A percentile compares a stretch with the other conserved stretches of the same genome.
phyloP scores from a whole-genome alignment of 2,797 vertebrate genomes.

The Sciurus vulgaris region DNA sequence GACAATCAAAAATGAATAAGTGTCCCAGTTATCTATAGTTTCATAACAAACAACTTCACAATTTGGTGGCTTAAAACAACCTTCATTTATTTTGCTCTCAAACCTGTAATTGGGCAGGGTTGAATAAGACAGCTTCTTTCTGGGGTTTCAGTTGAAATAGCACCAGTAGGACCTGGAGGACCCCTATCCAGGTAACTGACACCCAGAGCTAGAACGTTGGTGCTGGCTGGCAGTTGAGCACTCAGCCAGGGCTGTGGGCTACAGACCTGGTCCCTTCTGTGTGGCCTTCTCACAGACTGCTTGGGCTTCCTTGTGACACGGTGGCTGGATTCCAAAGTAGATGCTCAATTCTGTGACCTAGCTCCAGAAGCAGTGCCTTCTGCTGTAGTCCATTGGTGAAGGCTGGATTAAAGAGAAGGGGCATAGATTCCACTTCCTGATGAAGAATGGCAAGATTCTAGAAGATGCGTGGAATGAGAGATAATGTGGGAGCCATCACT shows the following conservation, averaged over 20 bases:
- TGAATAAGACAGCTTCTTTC: background rate
- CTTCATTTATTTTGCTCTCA: constrained; percentile 30
- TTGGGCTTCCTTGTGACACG: background rate
- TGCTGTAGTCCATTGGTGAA: background rate
- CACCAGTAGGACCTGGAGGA: background rate
- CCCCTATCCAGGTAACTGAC: background rate
- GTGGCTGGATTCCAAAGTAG: background rate
- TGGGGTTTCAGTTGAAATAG: background rate
- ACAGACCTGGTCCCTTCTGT: background rate
- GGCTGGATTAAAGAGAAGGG: background rate
- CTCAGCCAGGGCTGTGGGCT: background rate
- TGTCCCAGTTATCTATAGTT: background rate
- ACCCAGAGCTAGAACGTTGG: background rate
- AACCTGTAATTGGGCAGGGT: background rate
- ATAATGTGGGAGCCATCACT: background rate
- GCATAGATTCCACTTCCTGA: background rate
- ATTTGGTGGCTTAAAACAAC: background rate
- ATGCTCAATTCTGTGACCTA: background rate
- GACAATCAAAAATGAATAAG: constrained; percentile 8
- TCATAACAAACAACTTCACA: background rate
- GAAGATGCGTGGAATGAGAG: background rate
- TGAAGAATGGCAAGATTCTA: background rate
- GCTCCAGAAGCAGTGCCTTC: background rate
- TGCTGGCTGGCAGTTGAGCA: background rate
- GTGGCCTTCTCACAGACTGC: background rate